These are phyloP conservation scores for Colistium nudipinnis DNA, from an alignment of 2,113 vertebrate genomes.

Conservation along the genomic window DNA sequence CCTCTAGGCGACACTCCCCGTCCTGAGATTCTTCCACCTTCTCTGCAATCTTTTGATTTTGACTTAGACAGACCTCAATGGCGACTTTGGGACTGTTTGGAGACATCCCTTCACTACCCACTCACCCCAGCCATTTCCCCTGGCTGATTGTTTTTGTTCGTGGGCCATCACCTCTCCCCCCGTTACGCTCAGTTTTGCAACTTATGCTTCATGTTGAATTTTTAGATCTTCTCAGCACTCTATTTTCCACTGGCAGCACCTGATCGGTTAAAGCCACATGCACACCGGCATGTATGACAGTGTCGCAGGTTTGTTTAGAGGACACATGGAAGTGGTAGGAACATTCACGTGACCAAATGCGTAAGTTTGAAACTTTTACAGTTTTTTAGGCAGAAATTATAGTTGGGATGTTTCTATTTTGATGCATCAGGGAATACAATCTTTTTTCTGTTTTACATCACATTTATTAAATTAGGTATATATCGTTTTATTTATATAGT, in stretches of 20 bases:
- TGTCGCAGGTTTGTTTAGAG: background rate
- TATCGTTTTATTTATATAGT: too few relatives aligned
- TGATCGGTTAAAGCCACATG: too few relatives aligned
- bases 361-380: too few relatives aligned
- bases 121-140: constrained; percentile 5
- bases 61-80: constrained; percentile 3
- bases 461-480: too few relatives aligned
- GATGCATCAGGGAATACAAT: too few relatives aligned
- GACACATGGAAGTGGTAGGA: background rate
- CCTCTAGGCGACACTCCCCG: constrained; percentile 9
- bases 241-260: background rate
- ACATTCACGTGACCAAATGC: too few relatives aligned
- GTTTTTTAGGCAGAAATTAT: background rate
- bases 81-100: constrained; percentile 5
- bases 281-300: too few relatives aligned
- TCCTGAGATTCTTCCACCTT: constrained; percentile 8
- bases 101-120: background rate
- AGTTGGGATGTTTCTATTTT: too few relatives aligned
- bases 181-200: background rate
- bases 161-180: background rate
- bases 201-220: background rate
- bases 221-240: background rate
- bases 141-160: background rate
- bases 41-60: constrained; percentile 16
- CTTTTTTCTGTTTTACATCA: too few relatives aligned